Evolutionary conservation across 2,113 vertebrate species (phyloP).

Genomic region (Nestor notabilis): DNA sequence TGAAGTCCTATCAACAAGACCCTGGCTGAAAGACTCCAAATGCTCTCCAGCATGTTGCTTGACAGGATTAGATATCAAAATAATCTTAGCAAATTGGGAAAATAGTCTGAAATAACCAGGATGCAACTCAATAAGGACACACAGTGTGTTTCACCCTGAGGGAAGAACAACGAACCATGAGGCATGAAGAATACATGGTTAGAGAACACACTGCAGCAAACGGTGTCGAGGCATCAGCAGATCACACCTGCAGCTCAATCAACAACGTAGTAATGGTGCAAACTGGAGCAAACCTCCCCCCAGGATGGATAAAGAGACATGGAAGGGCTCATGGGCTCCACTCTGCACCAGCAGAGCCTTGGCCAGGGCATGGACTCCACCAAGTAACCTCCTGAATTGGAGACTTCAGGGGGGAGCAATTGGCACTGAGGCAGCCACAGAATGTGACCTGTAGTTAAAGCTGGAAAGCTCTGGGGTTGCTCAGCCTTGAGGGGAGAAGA

Average conservation of each 20-base stretch:
- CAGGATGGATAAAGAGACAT: fast-evolving
- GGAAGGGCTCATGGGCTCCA: not conserved
- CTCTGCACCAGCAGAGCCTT: not conserved
- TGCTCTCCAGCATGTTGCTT: not conserved
- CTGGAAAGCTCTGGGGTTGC: not conserved
- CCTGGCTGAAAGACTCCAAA: conserved; percentile 2
- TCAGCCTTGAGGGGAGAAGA: not conserved
- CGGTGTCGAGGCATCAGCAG: not conserved
- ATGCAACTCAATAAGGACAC: not conserved
- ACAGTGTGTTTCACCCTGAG: not conserved
- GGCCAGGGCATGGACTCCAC: not conserved
- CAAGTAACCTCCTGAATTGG: not conserved
- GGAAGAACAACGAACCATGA: not conserved
- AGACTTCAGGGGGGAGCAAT: not conserved
- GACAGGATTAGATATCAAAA: conserved; percentile 25
- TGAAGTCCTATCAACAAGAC: not conserved
- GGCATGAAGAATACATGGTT: not conserved
- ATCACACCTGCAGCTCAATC: not conserved
- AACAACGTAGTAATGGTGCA: fast-evolving
- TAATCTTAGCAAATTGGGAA: not conserved
- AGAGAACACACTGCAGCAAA: not conserved
- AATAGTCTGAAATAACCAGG: not conserved
- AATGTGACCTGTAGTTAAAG: not conserved
- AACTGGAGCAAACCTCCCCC: not conserved
- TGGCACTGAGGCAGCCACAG: not conserved